phyloP scores from a whole-genome alignment of 2,113 vertebrate species.

The Xiphorhynchus elegans region DNA sequence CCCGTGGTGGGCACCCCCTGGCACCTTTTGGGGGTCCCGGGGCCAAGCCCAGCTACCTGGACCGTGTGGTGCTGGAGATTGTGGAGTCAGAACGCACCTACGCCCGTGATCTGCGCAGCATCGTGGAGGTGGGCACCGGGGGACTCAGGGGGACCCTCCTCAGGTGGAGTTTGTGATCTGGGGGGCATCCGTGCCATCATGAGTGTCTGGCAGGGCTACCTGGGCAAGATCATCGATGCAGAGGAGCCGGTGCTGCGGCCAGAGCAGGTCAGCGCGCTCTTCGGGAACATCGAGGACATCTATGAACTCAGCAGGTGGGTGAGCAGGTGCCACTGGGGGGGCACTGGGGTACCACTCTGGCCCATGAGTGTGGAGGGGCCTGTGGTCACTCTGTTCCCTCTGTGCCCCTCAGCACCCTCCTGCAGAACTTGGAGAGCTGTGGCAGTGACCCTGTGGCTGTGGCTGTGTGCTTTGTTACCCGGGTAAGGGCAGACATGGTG shows the following conservation, averaged over 20 bases:
- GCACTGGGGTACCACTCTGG: fast-evolving
- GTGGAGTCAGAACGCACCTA: constrained; percentile 95
- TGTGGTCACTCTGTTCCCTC: neutral
- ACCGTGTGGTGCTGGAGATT: constrained; percentile 93
- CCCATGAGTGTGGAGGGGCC: fast-evolving
- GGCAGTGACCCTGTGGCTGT: constrained; percentile 90
- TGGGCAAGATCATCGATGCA: constrained; percentile 91
- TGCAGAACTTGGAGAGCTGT: constrained; percentile 92
- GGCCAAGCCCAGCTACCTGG: constrained; percentile 86
- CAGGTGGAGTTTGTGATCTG: fast-evolving
- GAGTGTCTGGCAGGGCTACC: constrained; percentile 83
- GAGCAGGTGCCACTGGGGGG: neutral
- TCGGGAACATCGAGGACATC: constrained; percentile 97
- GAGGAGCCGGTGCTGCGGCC: constrained; percentile 85
- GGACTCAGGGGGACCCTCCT: fast-evolving
- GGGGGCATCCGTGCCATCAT: fast-evolving
- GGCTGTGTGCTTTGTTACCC: constrained; percentile 92
- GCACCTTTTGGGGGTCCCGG: constrained; percentile 77
- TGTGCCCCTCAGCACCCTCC: constrained; percentile 80
- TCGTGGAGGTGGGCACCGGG: constrained; percentile 84
- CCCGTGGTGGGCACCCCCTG: neutral
- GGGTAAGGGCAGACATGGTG: constrained; percentile 72
- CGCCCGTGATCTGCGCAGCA: constrained; percentile 89
- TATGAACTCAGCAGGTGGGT: constrained; percentile 94
- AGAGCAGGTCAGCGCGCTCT: constrained; percentile 92